Base-by-base conservation (phyloP, 2,888 invertebrate genomes). In the Omphaloscelis lunosa region DNA sequence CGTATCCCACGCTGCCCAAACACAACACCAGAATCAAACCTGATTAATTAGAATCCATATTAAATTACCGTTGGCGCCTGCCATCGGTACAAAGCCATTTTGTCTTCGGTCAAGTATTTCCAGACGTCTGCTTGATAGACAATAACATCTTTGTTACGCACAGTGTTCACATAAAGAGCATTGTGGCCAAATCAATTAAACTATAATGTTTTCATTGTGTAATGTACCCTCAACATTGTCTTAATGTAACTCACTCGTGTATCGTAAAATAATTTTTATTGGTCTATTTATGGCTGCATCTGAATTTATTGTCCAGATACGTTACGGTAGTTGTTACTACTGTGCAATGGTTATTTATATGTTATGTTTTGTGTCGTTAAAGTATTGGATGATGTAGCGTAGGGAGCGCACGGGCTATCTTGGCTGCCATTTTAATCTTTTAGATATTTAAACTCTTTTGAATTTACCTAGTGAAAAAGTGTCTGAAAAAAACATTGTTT, bases 21-120 rank as follows among this genome's bases (percentile, higher is more conserved):
- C 79, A 82, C 73, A 86, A 88, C 78, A 87, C 83, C 85, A 83
- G 83, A 87, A 88, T 85, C 85, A 87, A 87, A 87, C 87, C 76
- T 87, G 72, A 87, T 84, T 85, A 85, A 85, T 86, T 86, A 86
- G 81, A 82, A 87, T 75, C 75, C 86, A 84, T 88, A 87, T 88
- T 93, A 90, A 94, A 94, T 96, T 96, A 95, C 96, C 91, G 93
- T 93, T 95, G 96, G 96, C 96, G 96, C 96, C 96, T 95, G 91
- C 92, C 93, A 92, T 92, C 92, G 92, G 93, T 93, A 96, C 96
- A 96, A 96, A 96, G 96, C 91, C 96, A 96, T 96, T 96, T 96
- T 96, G 96, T 96, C 96, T 96, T 95, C 89, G 94, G 93, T 95
- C 96, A 94, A 96, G 96, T 96, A 96, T 95, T 95, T 93, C 93